phyloP scores from a whole-genome alignment of 2,888 invertebrate genomes.

The Endomychus coccineus region DNA sequence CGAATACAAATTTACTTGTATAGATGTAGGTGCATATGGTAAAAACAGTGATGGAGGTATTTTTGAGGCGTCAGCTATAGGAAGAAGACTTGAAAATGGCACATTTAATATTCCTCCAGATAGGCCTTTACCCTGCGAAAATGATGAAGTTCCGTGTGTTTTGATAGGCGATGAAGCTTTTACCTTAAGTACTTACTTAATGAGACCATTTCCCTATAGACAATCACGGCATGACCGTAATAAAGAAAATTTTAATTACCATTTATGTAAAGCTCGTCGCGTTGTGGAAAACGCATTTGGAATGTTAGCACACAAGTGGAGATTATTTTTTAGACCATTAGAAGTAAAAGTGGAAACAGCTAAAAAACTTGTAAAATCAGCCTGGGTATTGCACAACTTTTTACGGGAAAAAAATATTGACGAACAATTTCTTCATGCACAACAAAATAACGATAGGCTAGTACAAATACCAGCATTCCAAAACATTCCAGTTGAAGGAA shows the following conservation, averaged over 20 bases:
- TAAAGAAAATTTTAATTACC: constrained; percentile 22
- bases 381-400: too few species aligned
- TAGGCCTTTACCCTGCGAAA: constrained; percentile 13
- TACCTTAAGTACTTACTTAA: constrained; percentile 13
- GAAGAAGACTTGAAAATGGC: constrained; percentile 16
- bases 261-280: constrained; percentile 18
- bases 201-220: constrained; percentile 23
- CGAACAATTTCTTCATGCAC: too few species aligned
- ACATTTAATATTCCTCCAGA: constrained; percentile 17
- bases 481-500: too few species aligned
- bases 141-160: constrained; percentile 19
- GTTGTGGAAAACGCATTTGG: constrained; percentile 28
- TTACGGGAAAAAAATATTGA: too few species aligned
- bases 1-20: constrained; percentile 22
- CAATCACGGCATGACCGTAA: constrained; percentile 15
- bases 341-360: too few species aligned
- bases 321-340: too few species aligned
- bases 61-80: constrained; percentile 20
- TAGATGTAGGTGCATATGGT: constrained; percentile 25
- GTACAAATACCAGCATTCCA: too few species aligned
- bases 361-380: too few species aligned
- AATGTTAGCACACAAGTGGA: constrained; percentile 23
- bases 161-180: constrained; percentile 24
- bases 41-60: constrained; percentile 25
- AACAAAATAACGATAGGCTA: too few species aligned